Evolutionary conservation across 2,888 invertebrate genomes (phyloP).

Genomic region (Patella caerulea): DNA sequence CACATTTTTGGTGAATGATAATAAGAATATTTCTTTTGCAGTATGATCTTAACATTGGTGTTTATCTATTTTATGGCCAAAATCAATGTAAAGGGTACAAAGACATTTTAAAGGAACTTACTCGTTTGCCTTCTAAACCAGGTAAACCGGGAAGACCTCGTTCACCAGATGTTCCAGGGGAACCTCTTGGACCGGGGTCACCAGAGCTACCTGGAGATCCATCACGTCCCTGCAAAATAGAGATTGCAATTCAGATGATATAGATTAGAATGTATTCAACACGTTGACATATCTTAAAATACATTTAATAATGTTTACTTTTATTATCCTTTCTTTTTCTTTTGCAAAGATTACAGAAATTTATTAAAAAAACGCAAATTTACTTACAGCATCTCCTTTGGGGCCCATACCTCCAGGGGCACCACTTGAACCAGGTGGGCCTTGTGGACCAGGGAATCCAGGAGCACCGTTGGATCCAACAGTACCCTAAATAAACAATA

Average conservation of each 20-base stretch:
- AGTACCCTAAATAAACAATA: conserved; percentile 80
- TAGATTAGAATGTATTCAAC: too few relatives aligned
- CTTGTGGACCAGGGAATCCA: conserved; percentile 59
- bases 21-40: background rate
- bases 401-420: conserved; percentile 35
- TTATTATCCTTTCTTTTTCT: background rate
- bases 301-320: background rate
- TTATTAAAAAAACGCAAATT: background rate
- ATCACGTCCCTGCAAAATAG: conserved; percentile 46
- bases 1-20: background rate
- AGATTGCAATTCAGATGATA: background rate
- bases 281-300: background rate
- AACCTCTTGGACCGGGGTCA: conserved; percentile 72
- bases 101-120: conserved; percentile 32
- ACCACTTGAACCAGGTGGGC: conserved; percentile 45
- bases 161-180: conserved; percentile 53
- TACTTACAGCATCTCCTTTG: conserved; percentile 51
- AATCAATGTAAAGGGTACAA: background rate
- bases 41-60: background rate
- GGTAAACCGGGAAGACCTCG: conserved; percentile 59
- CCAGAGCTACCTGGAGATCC: conserved; percentile 72
- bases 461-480: conserved; percentile 74
- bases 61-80: too few relatives aligned
- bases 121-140: conserved; percentile 60
- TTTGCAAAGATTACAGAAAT: background rate